Base-by-base conservation (phyloP, 2,888 invertebrate species). In the Ochropacha duplaris region DNA sequence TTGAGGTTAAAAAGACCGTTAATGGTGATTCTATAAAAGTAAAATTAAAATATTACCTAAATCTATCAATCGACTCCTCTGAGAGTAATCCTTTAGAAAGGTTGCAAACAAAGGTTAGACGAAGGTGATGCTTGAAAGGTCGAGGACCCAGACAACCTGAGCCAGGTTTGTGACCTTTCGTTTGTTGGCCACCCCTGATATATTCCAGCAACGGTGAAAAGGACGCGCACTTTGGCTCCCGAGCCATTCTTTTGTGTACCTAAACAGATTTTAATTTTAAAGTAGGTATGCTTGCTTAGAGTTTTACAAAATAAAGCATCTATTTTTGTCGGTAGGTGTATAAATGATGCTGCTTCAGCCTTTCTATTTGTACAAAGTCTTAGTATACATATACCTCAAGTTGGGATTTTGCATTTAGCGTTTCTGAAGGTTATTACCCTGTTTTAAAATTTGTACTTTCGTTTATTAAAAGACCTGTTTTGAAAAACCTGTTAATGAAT, bases 71-170 rank as follows among this genome's bases (percentile, higher is more conserved):
- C 14, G 22, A 52, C 34, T 19, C 12, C 16, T 22, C 8, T 19
- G 31, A 31, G 52, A 52, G 52, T 52, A 52, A 31, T 52, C 52
- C 49, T 22, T 55, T 12, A 19, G 22, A 34, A 62, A 65, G 77
- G 79, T 73, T 74, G 12, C 31, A 4, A 31, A 31, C 26, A 34
- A 62, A 65, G 77, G 79, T 73, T 74, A 71, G 50, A 64, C 57
- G 50, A 78, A 80, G 79, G 80, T 75, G 69, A 61, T 60, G 58
- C 31, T 52, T 52, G 31, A 61, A 64, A 69, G 79, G 74, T 79
- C 76, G 67, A 60, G 52, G 68, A 65, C 73, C 78, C 76, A 79
- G 81, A 79, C 79, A 68, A 63, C 55, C 61, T 63, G 56, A 64
- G 44, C 44, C 19, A 44, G 76, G 71, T 65, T 62, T 58, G 44